Evolutionary conservation across 2,113 vertebrate species (phyloP).

Genomic region (Donacobius atricapilla): DNA sequence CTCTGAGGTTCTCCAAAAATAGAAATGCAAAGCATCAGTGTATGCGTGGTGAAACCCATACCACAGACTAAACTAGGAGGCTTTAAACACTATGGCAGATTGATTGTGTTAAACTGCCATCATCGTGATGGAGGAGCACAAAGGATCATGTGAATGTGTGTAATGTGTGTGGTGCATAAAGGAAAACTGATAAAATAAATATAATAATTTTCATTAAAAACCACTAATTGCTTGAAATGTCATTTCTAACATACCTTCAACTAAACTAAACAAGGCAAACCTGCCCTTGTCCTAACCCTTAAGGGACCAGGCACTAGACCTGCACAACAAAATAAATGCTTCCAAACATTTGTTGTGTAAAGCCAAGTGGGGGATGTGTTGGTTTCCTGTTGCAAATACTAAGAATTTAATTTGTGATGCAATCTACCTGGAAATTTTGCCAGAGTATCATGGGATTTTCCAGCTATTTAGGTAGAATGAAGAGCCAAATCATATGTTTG

Average conservation of each 20-base stretch:
- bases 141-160: fast-evolving
- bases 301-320: neutral
- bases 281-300: neutral
- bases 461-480: neutral
- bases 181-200: neutral
- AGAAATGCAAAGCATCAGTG: neutral
- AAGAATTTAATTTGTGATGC: neutral
- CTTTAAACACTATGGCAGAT: fast-evolving
- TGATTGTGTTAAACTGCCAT: neutral
- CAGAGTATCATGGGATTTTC: neutral
- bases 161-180: neutral
- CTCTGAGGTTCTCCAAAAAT: neutral
- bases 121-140: neutral
- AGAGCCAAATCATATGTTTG: neutral
- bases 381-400: neutral
- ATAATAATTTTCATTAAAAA: neutral
- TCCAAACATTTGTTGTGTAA: neutral
- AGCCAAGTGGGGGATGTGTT: neutral
- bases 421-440: neutral
- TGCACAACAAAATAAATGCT: neutral
- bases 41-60: neutral
- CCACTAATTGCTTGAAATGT: neutral
- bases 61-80: fast-evolving
- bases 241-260: neutral
- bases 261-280: neutral